Conservation (phyloP, 2,888 invertebrate genomes). For the Halocaridina rubra region DNA sequence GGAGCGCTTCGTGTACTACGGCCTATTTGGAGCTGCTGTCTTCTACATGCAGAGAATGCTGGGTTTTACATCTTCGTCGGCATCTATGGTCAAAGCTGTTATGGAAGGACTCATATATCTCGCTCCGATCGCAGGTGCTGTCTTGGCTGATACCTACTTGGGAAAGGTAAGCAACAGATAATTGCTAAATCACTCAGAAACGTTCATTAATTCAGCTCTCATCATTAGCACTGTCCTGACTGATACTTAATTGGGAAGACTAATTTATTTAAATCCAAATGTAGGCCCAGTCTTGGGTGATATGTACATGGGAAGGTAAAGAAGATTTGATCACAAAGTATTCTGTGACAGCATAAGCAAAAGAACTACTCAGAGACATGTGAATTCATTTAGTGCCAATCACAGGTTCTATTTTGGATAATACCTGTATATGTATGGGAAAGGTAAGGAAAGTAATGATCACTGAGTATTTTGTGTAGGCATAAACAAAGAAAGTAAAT, state of each 20-base stretch:
- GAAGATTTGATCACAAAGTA: too few species aligned
- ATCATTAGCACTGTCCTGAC: not conserved
- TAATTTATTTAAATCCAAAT: not conserved
- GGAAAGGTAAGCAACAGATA: conserved; percentile 42
- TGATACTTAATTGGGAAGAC: not conserved
- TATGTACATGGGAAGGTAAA: too few species aligned
- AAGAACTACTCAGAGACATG: not conserved
- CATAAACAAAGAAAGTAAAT: too few species aligned
- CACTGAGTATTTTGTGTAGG: too few species aligned
- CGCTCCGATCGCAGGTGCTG: conserved; percentile 52
- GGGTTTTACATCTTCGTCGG: conserved; percentile 22
- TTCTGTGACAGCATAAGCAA: not conserved
- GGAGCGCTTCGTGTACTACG: conserved; percentile 50
- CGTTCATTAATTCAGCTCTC: not conserved
- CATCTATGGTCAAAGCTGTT: conserved; percentile 33
- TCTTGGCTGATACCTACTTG: conserved; percentile 41
- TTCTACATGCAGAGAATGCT: conserved; percentile 60
- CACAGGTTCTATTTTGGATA: too few species aligned
- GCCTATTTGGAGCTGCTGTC: conserved; percentile 48
- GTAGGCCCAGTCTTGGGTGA: too few species aligned
- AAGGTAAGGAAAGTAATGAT: too few species aligned
- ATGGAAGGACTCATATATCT: conserved; percentile 55
- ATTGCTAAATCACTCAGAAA: not conserved
- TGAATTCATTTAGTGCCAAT: too few species aligned
- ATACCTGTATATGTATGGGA: too few species aligned